Conservation (phyloP, 2,797 vertebrate species). For the Eurystomus glaucurus region DNA sequence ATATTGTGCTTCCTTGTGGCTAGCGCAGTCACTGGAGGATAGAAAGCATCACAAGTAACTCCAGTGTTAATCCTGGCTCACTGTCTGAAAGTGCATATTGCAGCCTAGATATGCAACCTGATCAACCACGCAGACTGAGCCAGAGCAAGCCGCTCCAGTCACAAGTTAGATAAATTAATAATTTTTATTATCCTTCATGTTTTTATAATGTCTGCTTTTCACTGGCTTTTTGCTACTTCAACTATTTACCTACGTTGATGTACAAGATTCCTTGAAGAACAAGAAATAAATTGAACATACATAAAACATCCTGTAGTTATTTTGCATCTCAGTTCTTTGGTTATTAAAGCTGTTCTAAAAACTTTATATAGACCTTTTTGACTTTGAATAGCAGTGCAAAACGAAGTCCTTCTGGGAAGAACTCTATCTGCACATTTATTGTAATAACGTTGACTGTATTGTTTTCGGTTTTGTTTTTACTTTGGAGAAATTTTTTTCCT, state of each 20-base stretch:
- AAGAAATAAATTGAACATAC: background rate
- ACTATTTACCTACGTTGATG: background rate
- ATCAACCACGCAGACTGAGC: background rate
- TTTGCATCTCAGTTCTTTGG: background rate
- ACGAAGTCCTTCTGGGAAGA: background rate
- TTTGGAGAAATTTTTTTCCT: background rate
- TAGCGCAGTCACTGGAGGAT: background rate
- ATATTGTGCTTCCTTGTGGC: background rate
- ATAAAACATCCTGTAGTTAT: background rate
- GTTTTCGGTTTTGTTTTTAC: background rate
- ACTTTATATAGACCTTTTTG: background rate
- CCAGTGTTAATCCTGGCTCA: background rate
- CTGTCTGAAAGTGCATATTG: background rate
- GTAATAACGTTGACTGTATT: background rate
- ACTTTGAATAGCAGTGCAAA: background rate
- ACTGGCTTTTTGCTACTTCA: background rate
- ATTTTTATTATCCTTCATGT: background rate
- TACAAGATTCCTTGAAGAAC: background rate
- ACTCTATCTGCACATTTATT: background rate
- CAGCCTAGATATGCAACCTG: background rate
- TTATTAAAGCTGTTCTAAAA: background rate
- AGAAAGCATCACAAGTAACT: background rate
- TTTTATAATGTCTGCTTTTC: background rate
- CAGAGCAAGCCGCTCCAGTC: background rate
- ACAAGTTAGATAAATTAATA: background rate